Evolutionary conservation across 2,888 invertebrate species (phyloP).

Genomic region (Trachelus iudaicus): DNA sequence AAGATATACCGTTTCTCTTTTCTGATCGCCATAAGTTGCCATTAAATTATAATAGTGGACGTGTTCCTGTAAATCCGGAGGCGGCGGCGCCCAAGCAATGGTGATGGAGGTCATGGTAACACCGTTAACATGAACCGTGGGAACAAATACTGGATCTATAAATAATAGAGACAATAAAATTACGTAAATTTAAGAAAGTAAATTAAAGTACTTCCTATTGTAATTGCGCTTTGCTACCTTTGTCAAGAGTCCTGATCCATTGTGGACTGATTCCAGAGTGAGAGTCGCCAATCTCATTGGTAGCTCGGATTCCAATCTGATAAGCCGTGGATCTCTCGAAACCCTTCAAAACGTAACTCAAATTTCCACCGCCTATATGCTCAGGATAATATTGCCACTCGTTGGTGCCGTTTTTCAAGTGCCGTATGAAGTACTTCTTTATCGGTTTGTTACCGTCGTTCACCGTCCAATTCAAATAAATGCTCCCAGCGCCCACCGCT

Average conservation of each 20-base stretch:
- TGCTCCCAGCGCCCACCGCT: conserved; percentile 78
- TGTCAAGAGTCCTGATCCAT: conserved; percentile 73
- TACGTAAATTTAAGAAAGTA: background rate
- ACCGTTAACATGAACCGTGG: conserved; percentile 81
- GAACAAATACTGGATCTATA: conserved; percentile 80
- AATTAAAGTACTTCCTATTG: conserved; percentile 10
- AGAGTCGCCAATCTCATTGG: conserved; percentile 74
- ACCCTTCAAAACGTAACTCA: conserved; percentile 76
- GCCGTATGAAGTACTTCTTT: conserved; percentile 69
- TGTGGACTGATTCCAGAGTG: conserved; percentile 68
- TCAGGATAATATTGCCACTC: conserved; percentile 71
- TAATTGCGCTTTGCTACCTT: conserved; percentile 54
- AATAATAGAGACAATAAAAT: background rate
- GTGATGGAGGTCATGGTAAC: conserved; percentile 80
- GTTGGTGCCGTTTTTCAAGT: conserved; percentile 69
- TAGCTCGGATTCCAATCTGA: conserved; percentile 74
- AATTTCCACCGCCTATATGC: conserved; percentile 73
- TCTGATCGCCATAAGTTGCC: conserved; percentile 67
- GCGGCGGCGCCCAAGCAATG: conserved; percentile 81
- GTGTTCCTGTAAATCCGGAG: conserved; percentile 73
- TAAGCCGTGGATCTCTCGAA: conserved; percentile 76
- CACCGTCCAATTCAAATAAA: conserved; percentile 87
- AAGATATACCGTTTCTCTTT: conserved; percentile 72
- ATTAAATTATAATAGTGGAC: conserved; percentile 82
- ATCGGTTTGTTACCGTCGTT: conserved; percentile 80